phyloP scores from a whole-genome alignment of 2,797 vertebrate species.

The Microtus obscurus region DNA sequence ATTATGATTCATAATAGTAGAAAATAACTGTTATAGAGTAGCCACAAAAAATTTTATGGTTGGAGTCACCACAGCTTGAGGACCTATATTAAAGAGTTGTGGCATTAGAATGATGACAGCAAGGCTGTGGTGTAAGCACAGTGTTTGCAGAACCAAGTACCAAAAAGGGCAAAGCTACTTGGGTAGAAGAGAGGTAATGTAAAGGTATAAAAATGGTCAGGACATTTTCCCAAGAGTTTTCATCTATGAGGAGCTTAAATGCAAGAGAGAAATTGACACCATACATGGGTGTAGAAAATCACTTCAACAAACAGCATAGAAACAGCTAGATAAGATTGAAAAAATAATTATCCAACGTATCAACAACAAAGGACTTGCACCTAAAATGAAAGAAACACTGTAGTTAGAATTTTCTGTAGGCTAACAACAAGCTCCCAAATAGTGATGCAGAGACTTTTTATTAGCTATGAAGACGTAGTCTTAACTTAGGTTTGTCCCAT shows the following conservation, averaged over 20 bases:
- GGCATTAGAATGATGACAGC: too few species aligned
- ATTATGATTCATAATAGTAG: not conserved
- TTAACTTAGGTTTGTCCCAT: not conserved
- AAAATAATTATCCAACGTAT: not conserved
- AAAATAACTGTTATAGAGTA: too few species aligned
- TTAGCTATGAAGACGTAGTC: not conserved
- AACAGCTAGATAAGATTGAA: not conserved
- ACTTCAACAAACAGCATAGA: not conserved
- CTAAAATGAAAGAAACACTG: not conserved
- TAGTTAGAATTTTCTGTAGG: not conserved
- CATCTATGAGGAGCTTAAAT: not conserved
- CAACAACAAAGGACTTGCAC: not conserved
- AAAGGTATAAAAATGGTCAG: too few species aligned
- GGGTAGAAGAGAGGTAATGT: not conserved
- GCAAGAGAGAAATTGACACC: not conserved
- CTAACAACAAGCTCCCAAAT: not conserved
- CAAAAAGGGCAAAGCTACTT: not conserved
- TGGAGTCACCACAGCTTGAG: not conserved
- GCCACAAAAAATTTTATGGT: not conserved
- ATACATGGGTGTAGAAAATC: not conserved
- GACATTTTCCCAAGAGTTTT: not conserved
- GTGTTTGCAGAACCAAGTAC: not conserved
- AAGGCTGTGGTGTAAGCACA: fast-evolving
- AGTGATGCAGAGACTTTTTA: not conserved
- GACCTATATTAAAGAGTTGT: not conserved